Evolutionary conservation across 2,888 invertebrate genomes (phyloP).

Genomic region (Fragum whitleyi): DNA sequence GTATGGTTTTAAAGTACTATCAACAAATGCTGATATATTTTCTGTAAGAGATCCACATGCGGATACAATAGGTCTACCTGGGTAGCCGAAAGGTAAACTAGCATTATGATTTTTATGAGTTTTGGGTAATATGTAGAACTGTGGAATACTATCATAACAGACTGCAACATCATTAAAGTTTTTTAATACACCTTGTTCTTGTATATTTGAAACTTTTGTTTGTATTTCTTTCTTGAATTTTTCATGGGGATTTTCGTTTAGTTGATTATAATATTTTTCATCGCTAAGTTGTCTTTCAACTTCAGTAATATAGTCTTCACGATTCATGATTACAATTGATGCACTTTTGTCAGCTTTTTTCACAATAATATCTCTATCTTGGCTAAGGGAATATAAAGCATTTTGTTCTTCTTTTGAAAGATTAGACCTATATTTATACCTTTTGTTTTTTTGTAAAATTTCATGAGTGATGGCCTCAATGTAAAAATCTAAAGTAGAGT

Average conservation of each 20-base stretch:
- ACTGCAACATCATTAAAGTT: too few relatives aligned
- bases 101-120: constrained; percentile 9
- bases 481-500: constrained; percentile 37
- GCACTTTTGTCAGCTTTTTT: constrained; percentile 34
- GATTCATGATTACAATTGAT: constrained; percentile 32
- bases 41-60: constrained; percentile 18
- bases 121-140: constrained; percentile 33
- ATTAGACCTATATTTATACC: constrained; percentile 18
- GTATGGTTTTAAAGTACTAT: constrained; percentile 10
- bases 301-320: constrained; percentile 20
- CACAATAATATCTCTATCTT: constrained; percentile 20
- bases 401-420: constrained; percentile 23
- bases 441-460: constrained; percentile 23
- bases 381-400: constrained; percentile 1
- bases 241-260: too few relatives aligned
- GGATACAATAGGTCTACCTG: constrained; percentile 31
- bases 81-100: constrained; percentile 15
- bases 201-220: too few relatives aligned
- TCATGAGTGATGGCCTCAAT: constrained; percentile 35
- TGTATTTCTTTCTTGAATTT: too few relatives aligned
- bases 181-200: too few relatives aligned
- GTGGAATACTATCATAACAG: constrained; percentile 7
- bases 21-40: constrained; percentile 22
- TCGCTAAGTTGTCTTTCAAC: constrained; percentile 23
- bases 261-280: background rate